Percentiles rank a stretch among this genome's conserved stretches.
These are phyloP conservation scores for Champsocephalus gunnari DNA, from an alignment of 2,797 vertebrate species.

Conservation along the genomic window DNA sequence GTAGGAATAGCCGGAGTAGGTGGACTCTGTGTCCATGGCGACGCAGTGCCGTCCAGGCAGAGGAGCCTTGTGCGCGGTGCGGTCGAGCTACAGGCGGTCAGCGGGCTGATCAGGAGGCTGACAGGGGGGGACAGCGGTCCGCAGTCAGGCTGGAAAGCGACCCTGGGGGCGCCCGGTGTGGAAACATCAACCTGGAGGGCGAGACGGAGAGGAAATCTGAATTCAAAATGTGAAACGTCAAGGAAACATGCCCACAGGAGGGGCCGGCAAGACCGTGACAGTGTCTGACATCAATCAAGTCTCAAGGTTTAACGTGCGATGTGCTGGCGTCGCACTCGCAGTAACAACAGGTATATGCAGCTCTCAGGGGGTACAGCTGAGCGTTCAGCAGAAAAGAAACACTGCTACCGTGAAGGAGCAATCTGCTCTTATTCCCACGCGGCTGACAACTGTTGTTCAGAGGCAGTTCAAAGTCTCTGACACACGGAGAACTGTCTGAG, in stretches of 20 bases:
- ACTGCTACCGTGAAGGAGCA: conserved; percentile 28
- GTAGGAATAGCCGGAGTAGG: conserved; percentile 95
- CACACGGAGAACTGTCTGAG: conserved; percentile 42
- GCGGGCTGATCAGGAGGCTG: conserved; percentile 70
- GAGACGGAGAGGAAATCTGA: conserved; percentile 28
- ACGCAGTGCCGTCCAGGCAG: conserved; percentile 65
- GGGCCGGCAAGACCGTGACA: not conserved
- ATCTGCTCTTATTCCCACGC: conserved; percentile 56
- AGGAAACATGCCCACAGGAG: conserved; percentile 32
- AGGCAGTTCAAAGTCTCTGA: conserved; percentile 31
- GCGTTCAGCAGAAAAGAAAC: conserved; percentile 39
- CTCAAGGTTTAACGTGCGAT: conserved; percentile 13
- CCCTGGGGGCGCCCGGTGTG: conserved; percentile 73
- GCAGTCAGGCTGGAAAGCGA: conserved; percentile 75
- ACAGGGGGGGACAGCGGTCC: conserved; percentile 58
- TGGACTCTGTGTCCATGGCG: conserved; percentile 97
- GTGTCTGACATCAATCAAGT: conserved; percentile 15
- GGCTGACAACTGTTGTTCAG: conserved; percentile 45
- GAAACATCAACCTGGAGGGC: conserved; percentile 79
- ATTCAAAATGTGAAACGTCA: conserved; percentile 42
- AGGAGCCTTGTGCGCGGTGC: conserved; percentile 57
- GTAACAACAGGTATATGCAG: conserved; percentile 32
- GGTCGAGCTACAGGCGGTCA: conserved; percentile 52
- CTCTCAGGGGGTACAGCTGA: conserved; percentile 49
- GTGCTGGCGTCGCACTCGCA: conserved; percentile 27